Base-by-base conservation (phyloP, 1,140 invertebrate genomes). In the Drosophila teissieri region DNA sequence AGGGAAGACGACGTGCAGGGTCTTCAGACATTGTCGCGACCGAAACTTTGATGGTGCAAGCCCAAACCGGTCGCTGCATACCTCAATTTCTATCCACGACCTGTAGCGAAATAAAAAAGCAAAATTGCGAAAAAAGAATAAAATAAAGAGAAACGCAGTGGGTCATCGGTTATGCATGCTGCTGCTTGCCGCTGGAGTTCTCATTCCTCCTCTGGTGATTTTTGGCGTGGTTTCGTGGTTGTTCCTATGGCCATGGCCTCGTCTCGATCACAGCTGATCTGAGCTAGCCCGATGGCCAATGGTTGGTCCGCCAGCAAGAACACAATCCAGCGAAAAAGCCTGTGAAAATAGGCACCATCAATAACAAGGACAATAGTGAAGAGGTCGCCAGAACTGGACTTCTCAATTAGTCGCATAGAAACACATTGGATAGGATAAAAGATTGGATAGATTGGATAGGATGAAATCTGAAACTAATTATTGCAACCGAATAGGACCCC, bases 21-120 rank as follows among this genome's bases (percentile, higher is more conserved):
- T 51, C 51, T 45, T 58, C 63, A 65, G 63, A 65, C 63, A 65
- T 67, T 67, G 63, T 60, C 63, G 63, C 60, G 24, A 56, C 54
- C 54, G 68, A 70, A 48, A 70, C 69, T 80, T 63, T 74, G 78
- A 86, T 70, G 82, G 82, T 85, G 78, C 83, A 86, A 86, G 67
- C 82, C 83, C 82, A 86, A 86, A 86, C 82, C 82, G 82, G 82
- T 86, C 82, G 83, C 39, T 72, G 83, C 82, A 88, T 86, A 86
- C 82, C 83, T 88, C 82, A 88, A 86, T 86, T 86, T 86, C 84
- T 88, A 86, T 79, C 82, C 82, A 86, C 82, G 82, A 86, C 82
- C 82, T 86, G 82, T 85, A 72, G 68, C 78, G 62, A 81, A 79
- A 78, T 68, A 76, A 74, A 74, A 62, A 36, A 63, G 34, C 62